phyloP scores from a whole-genome alignment of 1,140 invertebrate genomes.

The Plectrocnemia conspersa region DNA sequence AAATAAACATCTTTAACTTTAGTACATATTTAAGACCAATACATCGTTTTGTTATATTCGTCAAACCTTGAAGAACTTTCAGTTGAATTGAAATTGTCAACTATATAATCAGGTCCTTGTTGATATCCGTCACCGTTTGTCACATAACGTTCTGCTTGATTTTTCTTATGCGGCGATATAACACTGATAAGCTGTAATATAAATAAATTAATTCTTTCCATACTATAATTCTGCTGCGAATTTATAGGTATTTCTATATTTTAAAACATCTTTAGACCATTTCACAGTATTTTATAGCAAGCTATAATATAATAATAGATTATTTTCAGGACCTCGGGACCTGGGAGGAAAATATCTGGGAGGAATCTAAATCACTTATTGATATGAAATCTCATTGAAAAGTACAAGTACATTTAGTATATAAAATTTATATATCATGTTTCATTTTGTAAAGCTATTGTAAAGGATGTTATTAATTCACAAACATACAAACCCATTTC shows the following conservation, averaged over 20 bases:
- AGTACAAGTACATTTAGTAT: too few relatives aligned
- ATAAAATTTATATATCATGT: too few relatives aligned
- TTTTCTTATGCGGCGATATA: slow-evolving; percentile 44
- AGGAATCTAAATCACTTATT: too few relatives aligned
- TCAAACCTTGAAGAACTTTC: slow-evolving; percentile 45
- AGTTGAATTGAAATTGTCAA: slow-evolving; percentile 37
- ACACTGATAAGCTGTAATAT: slow-evolving; percentile 44
- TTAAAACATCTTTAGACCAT: too few relatives aligned
- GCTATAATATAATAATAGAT: slow-evolving; percentile 2
- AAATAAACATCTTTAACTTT: background rate
- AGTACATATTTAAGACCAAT: too few relatives aligned
- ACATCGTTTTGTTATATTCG: background rate
- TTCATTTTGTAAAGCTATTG: too few relatives aligned
- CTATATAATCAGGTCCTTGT: slow-evolving; percentile 9
- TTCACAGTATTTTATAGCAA: too few relatives aligned
- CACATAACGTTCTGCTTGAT: slow-evolving; percentile 23
- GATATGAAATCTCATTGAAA: too few relatives aligned
- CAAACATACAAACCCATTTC: too few relatives aligned
- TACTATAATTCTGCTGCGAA: background rate
- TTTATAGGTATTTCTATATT: background rate
- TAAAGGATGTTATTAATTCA: too few relatives aligned
- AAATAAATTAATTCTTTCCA: background rate
- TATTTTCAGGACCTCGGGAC: too few relatives aligned
- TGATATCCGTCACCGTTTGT: slow-evolving; percentile 20
- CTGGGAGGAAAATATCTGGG: too few relatives aligned